These are phyloP conservation scores for Phasia obesa DNA, from an alignment of 2,888 invertebrate genomes.

Conservation along the genomic window DNA sequence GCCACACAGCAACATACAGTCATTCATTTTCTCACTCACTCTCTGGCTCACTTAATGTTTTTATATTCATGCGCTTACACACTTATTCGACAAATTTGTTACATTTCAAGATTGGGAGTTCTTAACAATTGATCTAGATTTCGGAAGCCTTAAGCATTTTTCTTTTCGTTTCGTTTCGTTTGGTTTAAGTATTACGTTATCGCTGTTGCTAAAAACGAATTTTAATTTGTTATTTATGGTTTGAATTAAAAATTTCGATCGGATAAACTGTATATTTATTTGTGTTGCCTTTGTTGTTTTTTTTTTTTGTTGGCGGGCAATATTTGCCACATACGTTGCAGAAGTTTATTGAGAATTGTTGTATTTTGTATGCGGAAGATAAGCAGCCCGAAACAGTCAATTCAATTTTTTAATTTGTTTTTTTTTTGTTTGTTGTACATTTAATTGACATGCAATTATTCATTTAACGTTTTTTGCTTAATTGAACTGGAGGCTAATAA, in stretches of 20 bases:
- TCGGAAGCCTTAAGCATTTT: constrained; percentile 64
- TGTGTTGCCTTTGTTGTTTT: constrained; percentile 18
- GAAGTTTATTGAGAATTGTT: constrained; percentile 13
- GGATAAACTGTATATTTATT: constrained; percentile 55
- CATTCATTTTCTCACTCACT: constrained; percentile 30
- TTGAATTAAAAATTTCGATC: constrained; percentile 62
- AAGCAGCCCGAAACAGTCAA: constrained; percentile 48
- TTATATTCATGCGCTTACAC: constrained; percentile 39
- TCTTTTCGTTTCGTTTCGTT: constrained; percentile 22
- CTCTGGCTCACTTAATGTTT: constrained; percentile 14
- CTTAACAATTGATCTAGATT: constrained; percentile 63
- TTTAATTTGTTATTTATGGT: constrained; percentile 70
- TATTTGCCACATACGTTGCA: constrained; percentile 54
- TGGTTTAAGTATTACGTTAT: constrained; percentile 49
- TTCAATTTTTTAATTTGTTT: constrained; percentile 21
- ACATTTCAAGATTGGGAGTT: constrained; percentile 51
- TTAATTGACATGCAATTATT: constrained; percentile 55
- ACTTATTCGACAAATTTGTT: constrained; percentile 62
- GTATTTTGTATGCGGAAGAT: constrained; percentile 55
- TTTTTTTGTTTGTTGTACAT: constrained; percentile 23
- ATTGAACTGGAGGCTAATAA: neutral
- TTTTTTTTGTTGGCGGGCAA: neutral
- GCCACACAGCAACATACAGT: constrained; percentile 44
- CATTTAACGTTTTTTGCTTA: constrained; percentile 26
- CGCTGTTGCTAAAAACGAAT: constrained; percentile 60